phyloP scores from a whole-genome alignment of 2,888 invertebrate species.

The Scaptomyza flava region DNA sequence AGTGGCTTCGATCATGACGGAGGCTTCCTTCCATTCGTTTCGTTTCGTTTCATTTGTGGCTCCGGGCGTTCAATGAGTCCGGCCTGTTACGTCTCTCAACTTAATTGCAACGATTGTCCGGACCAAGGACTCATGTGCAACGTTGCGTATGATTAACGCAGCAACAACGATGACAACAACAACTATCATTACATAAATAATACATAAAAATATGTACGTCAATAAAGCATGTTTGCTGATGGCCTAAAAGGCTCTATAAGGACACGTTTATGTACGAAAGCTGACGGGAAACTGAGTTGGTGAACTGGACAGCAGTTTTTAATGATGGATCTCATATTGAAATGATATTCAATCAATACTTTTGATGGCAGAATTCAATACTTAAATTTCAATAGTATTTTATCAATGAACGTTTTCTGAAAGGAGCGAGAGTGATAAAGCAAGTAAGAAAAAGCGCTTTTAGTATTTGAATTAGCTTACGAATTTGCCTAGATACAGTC shows the following conservation, averaged over 20 bases:
- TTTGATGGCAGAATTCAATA: not conserved
- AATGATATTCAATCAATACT: constrained; percentile 5
- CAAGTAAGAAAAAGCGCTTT: not conserved
- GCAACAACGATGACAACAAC: constrained; percentile 11
- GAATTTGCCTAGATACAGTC: too few species aligned
- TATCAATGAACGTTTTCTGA: too few species aligned
- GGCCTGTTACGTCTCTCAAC: constrained; percentile 17
- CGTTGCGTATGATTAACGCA: constrained; percentile 69
- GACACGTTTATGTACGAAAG: constrained; percentile 14
- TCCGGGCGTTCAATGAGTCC: not conserved
- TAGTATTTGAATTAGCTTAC: too few species aligned
- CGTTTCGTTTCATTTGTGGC: constrained; percentile 1
- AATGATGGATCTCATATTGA: constrained; percentile 8
- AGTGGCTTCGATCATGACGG: constrained; percentile 21
- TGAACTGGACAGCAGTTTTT: constrained; percentile 9
- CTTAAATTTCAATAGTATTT: too few species aligned
- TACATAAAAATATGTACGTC: not conserved
- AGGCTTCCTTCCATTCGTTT: not conserved
- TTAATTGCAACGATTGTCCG: constrained; percentile 50
- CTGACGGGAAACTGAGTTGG: constrained; percentile 20
- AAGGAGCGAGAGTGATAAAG: not conserved
- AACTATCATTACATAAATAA: constrained; percentile 7
- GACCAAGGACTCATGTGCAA: constrained; percentile 35
- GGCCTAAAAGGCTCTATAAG: not conserved
- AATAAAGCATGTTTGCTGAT: not conserved